Percentiles rank a stretch among this genome's conserved stretches.
These are phyloP conservation scores for Pachypanchax playfairii DNA, from an alignment of 2,113 vertebrate species.

Conservation along the genomic window DNA sequence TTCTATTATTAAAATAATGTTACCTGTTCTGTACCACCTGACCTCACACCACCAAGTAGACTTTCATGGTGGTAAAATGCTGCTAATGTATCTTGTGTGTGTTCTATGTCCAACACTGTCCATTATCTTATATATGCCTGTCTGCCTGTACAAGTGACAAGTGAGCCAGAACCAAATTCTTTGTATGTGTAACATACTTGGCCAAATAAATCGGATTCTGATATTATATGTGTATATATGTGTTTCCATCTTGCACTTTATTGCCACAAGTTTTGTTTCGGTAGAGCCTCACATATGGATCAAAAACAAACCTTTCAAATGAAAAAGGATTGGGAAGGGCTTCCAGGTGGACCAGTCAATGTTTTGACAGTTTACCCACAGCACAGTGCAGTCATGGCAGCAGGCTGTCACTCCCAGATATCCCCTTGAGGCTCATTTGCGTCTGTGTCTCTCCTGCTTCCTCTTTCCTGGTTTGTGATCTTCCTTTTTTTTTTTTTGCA, in stretches of 20 bases:
- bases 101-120: no score
- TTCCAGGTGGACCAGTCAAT: constrained; percentile 64
- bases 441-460: constrained; percentile 48
- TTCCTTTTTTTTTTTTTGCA: constrained; percentile 18
- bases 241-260: constrained; percentile 9
- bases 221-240: no score
- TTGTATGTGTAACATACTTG: no score
- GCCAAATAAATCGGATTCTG: no score
- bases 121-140: no score
- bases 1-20: no score
- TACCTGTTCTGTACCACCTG: no score
- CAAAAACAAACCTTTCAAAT: constrained; percentile 31
- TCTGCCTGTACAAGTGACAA: no score
- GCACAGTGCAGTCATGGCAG: constrained; percentile 52
- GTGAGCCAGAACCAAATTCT: no score
- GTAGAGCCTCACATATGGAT: constrained; percentile 13
- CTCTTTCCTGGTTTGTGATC: constrained; percentile 36
- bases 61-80: no score
- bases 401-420: constrained; percentile 60
- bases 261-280: constrained; percentile 30
- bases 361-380: constrained; percentile 67
- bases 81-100: no score
- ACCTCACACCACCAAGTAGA: no score
- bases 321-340: constrained; percentile 27
- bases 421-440: constrained; percentile 60